Evolutionary conservation across 2,888 invertebrate species (phyloP), one percentile per base, ranked within the genome.

Genomic region (Drosophila rellima): DNA sequence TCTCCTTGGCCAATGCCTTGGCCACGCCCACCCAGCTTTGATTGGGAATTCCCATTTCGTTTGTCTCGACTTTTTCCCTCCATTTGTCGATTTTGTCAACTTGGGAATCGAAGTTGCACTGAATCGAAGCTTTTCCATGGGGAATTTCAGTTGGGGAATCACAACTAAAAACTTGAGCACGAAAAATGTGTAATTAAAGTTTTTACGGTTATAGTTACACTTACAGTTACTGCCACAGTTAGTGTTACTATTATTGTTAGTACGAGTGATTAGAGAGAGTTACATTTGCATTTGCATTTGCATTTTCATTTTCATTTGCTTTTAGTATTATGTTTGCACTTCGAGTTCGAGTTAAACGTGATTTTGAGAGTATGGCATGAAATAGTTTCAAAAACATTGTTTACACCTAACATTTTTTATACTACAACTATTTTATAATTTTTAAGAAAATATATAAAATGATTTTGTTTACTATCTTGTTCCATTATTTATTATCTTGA

Each of bases 171-270:
- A 44, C 33, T 55, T 55, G 3, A 33, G 15, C 18, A 45, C 10
- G n/a, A 11, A 59, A 31, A 65, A 15, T 52, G 47, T 15, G 23
- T 37, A 71, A 70, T 70, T 71, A 71, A 57, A 57, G 70, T 29
- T n/a, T 13, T 47, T 15, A 52, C 20, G n/a, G 17, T 64, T 50
- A 33, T 26, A 20, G 45, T 44, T 13, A 45, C 56, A 56, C 15
- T 56, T 56, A 47, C 39, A 59, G 6, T 37, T 29, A 39, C 6
- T 15, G n/a, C 29, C 47, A 15, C 17, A 23, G 33, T 56, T 26
- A 45, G 13, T 20, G 18, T 44, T 23, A 17, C 5, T 17, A 23
- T 17, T 35, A 5, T 7, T 35, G 20, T 37, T 29, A 11, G 39
- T 7, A 26, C 7, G 26, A 26, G 7, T 60, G 11, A 39, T 47